A percentile compares a stretch with the other conserved stretches of the same genome.
Conservation (phyloP, 2,888 invertebrate genomes). For the Ophion ventricosus region DNA sequence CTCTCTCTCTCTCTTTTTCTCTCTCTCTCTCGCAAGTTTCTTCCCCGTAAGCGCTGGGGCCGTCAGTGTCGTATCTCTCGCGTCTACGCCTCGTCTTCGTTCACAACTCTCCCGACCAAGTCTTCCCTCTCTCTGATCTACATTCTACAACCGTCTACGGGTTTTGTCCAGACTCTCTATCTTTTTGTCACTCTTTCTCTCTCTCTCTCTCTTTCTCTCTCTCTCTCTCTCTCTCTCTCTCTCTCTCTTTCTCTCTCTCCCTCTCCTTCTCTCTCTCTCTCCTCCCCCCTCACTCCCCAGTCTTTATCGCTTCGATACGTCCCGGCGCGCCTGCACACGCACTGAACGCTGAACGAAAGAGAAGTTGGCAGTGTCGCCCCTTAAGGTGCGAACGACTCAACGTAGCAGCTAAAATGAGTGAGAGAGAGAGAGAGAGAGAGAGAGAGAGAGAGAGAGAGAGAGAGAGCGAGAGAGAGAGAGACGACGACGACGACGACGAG, state of each 20-base stretch:
- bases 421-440: slow-evolving; percentile 21
- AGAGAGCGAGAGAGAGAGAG: too few species aligned
- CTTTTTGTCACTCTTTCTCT: slow-evolving; percentile 6
- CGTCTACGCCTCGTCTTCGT: slow-evolving; percentile 29
- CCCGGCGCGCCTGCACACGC: slow-evolving; percentile 3
- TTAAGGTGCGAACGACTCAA: slow-evolving; percentile 38
- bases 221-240: slow-evolving; percentile 11
- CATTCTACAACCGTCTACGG: slow-evolving; percentile 54
- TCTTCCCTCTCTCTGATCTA: slow-evolving; percentile 43
- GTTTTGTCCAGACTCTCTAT: slow-evolving; percentile 21
- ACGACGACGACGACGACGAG: slow-evolving; percentile 64
- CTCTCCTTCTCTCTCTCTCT: too few species aligned
- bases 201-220: neutral
- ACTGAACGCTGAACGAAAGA: slow-evolving; percentile 24
- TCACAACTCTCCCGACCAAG: slow-evolving; percentile 37
- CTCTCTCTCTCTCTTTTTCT: slow-evolving; percentile 19
- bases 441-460: slow-evolving; percentile 16
- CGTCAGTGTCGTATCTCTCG: slow-evolving; percentile 25
- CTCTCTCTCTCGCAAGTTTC: slow-evolving; percentile 5
- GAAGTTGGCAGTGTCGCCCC: slow-evolving; percentile 45
- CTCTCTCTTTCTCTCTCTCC: slow-evolving; percentile 10
- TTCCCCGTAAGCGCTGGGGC: slow-evolving; percentile 16
- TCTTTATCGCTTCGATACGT: slow-evolving; percentile 20
- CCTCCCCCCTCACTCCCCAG: slow-evolving; percentile 6
- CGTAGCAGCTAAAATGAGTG: neutral